These are phyloP conservation scores for Electrona antarctica DNA, from an alignment of 2,113 vertebrate species.

Conservation along the genomic window DNA sequence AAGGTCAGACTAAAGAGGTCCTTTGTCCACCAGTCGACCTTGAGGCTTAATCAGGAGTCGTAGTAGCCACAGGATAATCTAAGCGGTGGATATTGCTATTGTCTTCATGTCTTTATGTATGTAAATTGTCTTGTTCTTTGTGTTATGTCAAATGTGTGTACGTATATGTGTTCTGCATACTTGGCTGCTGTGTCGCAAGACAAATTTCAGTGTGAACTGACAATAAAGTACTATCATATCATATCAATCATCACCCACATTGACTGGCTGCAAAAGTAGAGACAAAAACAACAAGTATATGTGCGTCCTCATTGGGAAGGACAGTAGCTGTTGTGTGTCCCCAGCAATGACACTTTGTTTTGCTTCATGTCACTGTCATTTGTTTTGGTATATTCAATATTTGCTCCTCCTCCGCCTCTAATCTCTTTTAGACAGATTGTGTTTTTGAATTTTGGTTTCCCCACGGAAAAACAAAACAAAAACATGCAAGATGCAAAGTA, in stretches of 20 bases:
- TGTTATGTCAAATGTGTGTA: too few species aligned
- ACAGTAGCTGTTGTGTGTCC: neutral
- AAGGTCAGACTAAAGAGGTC: too few species aligned
- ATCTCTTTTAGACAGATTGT: constrained; percentile 50
- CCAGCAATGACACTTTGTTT: constrained; percentile 32
- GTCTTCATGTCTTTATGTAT: too few species aligned
- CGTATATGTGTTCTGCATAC: too few species aligned
- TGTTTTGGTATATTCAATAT: constrained; percentile 53
- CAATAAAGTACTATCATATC: too few species aligned
- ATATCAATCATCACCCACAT: constrained; percentile 31
- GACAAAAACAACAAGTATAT: neutral
- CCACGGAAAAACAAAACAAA: constrained; percentile 9
- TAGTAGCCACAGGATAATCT: too few species aligned
- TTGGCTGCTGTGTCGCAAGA: too few species aligned
- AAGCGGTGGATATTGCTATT: too few species aligned
- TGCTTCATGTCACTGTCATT: constrained; percentile 42
- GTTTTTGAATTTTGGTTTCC: constrained; percentile 44
- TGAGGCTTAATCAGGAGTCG: too few species aligned
- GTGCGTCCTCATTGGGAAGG: neutral
- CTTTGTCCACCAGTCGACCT: too few species aligned
- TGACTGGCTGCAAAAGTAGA: constrained; percentile 21
- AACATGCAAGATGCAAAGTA: constrained; percentile 36
- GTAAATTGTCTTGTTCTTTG: too few species aligned
- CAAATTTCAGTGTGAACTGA: too few species aligned
- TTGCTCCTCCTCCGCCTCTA: constrained; percentile 44